Evolutionary conservation across 2,797 vertebrate species (phyloP).

Genomic region (Spinibarbus caldwelli): DNA sequence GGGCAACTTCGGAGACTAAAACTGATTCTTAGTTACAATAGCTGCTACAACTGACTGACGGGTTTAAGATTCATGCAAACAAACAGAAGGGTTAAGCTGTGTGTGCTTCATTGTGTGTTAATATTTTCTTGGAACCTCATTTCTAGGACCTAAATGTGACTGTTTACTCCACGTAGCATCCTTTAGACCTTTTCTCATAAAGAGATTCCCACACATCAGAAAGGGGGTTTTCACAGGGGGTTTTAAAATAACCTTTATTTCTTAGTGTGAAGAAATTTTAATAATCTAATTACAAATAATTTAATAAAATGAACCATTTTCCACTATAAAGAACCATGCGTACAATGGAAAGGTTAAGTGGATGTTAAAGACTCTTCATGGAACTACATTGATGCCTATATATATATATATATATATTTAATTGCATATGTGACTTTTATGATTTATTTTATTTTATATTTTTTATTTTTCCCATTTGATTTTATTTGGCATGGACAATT

Average conservation of each 20-base stretch:
- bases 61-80: not conserved
- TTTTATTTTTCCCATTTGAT: not conserved
- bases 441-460: not conserved
- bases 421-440: too few species aligned
- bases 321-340: too few species aligned
- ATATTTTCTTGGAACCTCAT: not conserved
- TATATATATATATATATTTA: too few species aligned
- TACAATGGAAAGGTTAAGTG: not conserved
- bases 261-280: too few species aligned
- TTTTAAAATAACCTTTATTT: too few species aligned
- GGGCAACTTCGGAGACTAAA: conserved; percentile 22
- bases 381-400: not conserved
- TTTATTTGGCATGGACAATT: not conserved
- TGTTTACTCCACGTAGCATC: too few species aligned
- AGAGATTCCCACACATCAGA: not conserved
- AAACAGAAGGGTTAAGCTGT: not conserved
- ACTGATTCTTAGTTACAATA: not conserved
- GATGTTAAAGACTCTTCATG: not conserved
- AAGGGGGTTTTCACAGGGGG: too few species aligned
- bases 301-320: not conserved
- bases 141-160: not conserved
- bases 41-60: not conserved
- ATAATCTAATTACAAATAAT: too few species aligned
- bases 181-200: not conserved
- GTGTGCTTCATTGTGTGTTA: not conserved